phyloP scores from a whole-genome alignment of 1,140 invertebrate genomes.

The Alviniconcha marisindica region DNA sequence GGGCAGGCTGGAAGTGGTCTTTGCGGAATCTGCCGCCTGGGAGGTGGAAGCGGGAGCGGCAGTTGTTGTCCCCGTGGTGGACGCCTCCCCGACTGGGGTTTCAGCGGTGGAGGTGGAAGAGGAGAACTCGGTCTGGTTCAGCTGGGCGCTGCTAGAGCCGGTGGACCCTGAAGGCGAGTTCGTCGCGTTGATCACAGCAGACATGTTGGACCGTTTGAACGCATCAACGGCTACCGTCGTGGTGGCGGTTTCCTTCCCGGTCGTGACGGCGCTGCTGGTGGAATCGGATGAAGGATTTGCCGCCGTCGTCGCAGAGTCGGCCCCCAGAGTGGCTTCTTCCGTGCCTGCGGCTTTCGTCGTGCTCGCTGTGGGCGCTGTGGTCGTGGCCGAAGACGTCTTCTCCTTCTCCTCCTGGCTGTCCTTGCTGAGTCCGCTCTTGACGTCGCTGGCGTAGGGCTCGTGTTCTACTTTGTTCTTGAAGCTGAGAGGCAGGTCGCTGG shows the following conservation, averaged over 20 bases:
- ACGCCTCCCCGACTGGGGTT: too few species aligned
- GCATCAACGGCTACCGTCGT: neutral
- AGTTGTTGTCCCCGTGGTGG: too few species aligned
- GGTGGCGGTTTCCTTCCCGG: constrained; percentile 23
- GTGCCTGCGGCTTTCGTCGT: neutral
- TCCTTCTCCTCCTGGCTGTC: neutral
- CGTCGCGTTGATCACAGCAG: too few species aligned
- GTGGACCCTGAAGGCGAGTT: too few species aligned
- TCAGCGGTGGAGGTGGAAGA: constrained; percentile 1
- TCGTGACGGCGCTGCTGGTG: neutral
- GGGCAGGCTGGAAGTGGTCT: neutral
- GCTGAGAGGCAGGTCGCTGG: neutral
- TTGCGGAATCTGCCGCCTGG: neutral
- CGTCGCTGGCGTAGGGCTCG: neutral
- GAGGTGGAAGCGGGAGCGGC: too few species aligned
- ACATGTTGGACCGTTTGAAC: too few species aligned
- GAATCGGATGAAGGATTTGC: neutral
- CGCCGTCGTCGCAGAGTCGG: neutral
- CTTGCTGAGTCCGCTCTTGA: neutral
- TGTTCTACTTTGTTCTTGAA: neutral
- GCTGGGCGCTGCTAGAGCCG: neutral
- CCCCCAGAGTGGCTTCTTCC: neutral
- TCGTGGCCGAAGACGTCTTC: neutral
- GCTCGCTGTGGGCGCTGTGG: neutral
- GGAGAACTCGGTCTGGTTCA: neutral